These are phyloP conservation scores for Drosophila subpulchrella DNA, from an alignment of 1,140 invertebrate species.

Conservation along the genomic window DNA sequence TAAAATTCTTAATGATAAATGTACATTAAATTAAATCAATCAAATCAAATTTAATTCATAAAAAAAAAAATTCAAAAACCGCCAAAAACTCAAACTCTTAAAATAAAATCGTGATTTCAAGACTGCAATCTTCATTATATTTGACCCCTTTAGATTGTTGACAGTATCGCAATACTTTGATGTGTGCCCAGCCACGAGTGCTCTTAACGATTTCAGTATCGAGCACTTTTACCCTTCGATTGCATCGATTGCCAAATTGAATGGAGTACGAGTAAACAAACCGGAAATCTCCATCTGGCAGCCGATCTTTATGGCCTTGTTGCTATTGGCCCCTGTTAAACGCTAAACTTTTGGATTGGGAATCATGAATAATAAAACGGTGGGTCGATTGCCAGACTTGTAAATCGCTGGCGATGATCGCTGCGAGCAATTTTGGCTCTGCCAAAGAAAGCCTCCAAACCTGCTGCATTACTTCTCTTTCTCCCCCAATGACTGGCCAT, in stretches of 20 bases:
- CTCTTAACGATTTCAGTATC: background rate
- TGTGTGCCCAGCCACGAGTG: background rate
- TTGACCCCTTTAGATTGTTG: conserved; percentile 1
- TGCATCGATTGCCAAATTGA: conserved; percentile 6
- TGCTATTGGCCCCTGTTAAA: conserved; percentile 8
- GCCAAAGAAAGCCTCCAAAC: conserved; percentile 48
- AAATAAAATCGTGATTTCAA: too few species aligned
- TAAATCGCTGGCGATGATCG: conserved; percentile 39
- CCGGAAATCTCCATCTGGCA: conserved; percentile 32
- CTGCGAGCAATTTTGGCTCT: conserved; percentile 31
- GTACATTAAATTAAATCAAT: too few species aligned
- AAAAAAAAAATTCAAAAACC: too few species aligned
- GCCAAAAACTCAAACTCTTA: too few species aligned
- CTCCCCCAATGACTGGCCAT: background rate
- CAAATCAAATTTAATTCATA: too few species aligned
- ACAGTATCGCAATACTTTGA: conserved; percentile 1
- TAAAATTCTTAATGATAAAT: too few species aligned
- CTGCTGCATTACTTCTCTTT: conserved; percentile 15
- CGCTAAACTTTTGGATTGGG: conserved; percentile 20
- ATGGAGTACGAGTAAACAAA: conserved; percentile 30
- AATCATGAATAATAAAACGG: conserved; percentile 40
- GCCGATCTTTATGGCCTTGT: conserved; percentile 26
- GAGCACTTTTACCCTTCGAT: conserved; percentile 38
- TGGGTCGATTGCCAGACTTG: conserved; percentile 41
- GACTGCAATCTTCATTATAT: background rate